Conservation (phyloP, 2,888 invertebrate genomes). For the Theristus sp. region DNA sequence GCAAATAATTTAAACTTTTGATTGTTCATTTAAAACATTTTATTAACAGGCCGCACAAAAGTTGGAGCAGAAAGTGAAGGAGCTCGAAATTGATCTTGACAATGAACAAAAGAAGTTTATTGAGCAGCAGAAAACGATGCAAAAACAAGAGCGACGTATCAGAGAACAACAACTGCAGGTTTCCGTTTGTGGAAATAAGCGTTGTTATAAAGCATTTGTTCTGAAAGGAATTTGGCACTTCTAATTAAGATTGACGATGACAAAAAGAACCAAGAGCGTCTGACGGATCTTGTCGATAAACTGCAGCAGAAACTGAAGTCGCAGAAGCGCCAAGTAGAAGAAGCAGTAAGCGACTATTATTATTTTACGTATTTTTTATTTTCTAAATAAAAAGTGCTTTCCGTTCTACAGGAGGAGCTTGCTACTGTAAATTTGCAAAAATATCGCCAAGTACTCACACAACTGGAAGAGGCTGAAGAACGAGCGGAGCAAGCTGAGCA, state of each 20-base stretch:
- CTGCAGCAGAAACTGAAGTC: conserved; percentile 38
- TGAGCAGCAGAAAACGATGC: conserved; percentile 37
- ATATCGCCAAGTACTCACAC: conserved; percentile 33
- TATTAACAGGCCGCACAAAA: conserved; percentile 59
- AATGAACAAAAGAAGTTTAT: conserved; percentile 71
- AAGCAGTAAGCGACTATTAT: conserved; percentile 34
- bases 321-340: conserved; percentile 39
- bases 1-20: background rate
- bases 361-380: too few species aligned
- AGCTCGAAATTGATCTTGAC: conserved; percentile 94
- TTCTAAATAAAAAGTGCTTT: too few species aligned
- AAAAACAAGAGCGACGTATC: conserved; percentile 80
- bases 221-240: background rate
- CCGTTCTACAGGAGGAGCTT: conserved; percentile 30
- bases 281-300: conserved; percentile 36
- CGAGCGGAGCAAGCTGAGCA: conserved; percentile 32
- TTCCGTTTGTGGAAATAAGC: too few species aligned
- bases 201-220: background rate
- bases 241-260: conserved; percentile 15
- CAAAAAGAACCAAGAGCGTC: conserved; percentile 35
- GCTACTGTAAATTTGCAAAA: conserved; percentile 34
- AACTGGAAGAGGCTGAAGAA: conserved; percentile 34
- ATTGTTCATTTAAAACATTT: too few species aligned
- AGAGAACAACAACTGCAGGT: conserved; percentile 38
- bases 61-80: conserved; percentile 97